Percentiles rank a stretch among this genome's conserved stretches.
These are phyloP conservation scores for Trichechus manatus DNA, from an alignment of 2,113 vertebrate species.

Conservation along the genomic window DNA sequence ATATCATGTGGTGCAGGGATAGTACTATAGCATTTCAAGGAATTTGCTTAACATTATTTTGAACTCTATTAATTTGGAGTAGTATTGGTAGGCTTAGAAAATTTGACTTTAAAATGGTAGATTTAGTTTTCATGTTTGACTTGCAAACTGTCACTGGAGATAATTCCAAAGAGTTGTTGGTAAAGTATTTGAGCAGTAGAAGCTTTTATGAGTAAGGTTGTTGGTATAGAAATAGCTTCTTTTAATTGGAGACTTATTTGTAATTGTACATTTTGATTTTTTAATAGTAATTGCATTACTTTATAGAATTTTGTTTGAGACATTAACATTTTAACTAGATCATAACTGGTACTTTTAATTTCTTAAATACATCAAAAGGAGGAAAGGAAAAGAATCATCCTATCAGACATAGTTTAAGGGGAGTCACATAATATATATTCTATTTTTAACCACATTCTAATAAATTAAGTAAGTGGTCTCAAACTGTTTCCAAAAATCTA, in stretches of 20 bases:
- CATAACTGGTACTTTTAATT: background rate
- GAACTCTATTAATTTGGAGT: background rate
- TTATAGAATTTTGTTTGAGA: slow-evolving; percentile 26
- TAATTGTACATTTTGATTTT: background rate
- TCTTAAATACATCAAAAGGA: background rate
- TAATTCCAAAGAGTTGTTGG: background rate
- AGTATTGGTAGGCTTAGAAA: background rate
- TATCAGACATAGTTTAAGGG: background rate
- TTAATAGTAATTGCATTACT: background rate
- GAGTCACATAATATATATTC: background rate
- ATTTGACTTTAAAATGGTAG: background rate
- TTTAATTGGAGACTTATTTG: background rate
- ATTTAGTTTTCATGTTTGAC: slow-evolving; percentile 18
- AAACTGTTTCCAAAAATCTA: background rate
- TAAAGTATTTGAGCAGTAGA: background rate
- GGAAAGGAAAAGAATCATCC: background rate
- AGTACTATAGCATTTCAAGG: background rate
- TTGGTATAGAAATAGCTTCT: background rate
- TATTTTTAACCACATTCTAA: background rate
- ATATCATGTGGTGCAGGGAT: background rate
- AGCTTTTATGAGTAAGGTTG: background rate
- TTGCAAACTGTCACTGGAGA: background rate
- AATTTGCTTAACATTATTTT: slow-evolving; percentile 13
- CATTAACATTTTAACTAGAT: background rate
- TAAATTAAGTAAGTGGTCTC: background rate